These are phyloP conservation scores for Mus minutoides DNA, from an alignment of 2,797 vertebrate species.

Conservation along the genomic window DNA sequence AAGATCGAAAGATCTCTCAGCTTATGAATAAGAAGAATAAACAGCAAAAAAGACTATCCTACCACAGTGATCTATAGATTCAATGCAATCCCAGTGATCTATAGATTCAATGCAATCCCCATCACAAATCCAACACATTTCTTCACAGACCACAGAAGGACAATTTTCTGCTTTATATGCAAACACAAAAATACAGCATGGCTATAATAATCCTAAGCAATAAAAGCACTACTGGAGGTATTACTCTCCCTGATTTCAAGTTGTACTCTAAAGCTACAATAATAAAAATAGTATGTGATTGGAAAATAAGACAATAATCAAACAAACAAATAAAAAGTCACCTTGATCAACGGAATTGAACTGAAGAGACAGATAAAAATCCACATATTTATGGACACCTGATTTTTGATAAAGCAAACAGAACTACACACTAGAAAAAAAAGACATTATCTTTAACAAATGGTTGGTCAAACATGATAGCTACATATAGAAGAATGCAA, in stretches of 20 bases:
- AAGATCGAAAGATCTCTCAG: neutral
- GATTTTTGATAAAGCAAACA: neutral
- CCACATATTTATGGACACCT: neutral
- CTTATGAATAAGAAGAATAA: neutral
- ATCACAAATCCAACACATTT: neutral
- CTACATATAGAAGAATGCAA: neutral
- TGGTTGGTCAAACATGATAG: neutral
- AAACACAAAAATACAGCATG: neutral
- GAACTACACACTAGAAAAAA: neutral
- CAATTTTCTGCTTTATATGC: neutral
- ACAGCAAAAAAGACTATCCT: neutral
- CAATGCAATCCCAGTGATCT: neutral
- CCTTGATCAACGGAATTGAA: neutral
- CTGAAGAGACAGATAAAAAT: neutral
- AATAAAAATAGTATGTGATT: neutral
- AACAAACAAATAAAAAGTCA: neutral
- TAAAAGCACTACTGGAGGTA: neutral
- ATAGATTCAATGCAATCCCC: neutral
- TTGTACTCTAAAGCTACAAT: neutral
- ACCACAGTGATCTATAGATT: neutral
- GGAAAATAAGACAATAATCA: neutral
- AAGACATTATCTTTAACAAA: neutral
- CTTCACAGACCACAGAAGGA: neutral
- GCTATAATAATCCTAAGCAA: neutral
- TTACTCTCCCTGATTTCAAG: neutral